These are phyloP conservation scores for Mus pahari DNA, from an alignment of 2,113 vertebrate genomes.

Conservation along the genomic window DNA sequence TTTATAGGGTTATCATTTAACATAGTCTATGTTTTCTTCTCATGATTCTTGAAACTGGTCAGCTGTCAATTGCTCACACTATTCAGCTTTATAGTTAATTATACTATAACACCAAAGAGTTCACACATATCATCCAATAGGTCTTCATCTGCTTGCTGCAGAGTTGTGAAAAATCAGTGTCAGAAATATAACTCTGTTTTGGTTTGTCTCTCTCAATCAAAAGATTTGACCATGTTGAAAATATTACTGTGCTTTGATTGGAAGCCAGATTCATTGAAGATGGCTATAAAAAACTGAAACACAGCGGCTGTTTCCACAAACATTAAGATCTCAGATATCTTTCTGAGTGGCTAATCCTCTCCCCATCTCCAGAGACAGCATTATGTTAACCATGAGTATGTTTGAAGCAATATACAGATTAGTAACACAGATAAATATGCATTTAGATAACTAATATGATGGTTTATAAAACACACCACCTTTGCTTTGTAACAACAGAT, in stretches of 20 bases:
- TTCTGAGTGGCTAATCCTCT: not conserved
- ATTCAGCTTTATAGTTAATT: not conserved
- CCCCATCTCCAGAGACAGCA: not conserved
- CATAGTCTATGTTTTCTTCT: not conserved
- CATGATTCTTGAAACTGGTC: not conserved
- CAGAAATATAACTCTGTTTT: not conserved
- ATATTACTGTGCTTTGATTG: not conserved
- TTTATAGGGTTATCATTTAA: not conserved
- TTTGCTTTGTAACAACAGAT: not conserved
- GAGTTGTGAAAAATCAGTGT: not conserved
- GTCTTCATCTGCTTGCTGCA: not conserved
- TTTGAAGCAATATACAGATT: not conserved
- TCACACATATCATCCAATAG: not conserved
- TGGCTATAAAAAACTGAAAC: not conserved
- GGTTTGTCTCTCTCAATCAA: not conserved
- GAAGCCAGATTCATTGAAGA: not conserved
- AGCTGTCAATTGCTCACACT: not conserved
- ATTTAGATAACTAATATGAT: not conserved
- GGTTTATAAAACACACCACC: not conserved
- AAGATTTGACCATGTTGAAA: constrained; percentile 24
- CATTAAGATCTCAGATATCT: not conserved
- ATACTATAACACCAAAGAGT: not conserved
- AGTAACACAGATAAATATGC: not conserved
- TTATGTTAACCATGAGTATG: not conserved
- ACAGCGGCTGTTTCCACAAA: constrained; percentile 10